Evolutionary conservation across 2,113 vertebrate species (phyloP).

Genomic region (Pimephales promelas): DNA sequence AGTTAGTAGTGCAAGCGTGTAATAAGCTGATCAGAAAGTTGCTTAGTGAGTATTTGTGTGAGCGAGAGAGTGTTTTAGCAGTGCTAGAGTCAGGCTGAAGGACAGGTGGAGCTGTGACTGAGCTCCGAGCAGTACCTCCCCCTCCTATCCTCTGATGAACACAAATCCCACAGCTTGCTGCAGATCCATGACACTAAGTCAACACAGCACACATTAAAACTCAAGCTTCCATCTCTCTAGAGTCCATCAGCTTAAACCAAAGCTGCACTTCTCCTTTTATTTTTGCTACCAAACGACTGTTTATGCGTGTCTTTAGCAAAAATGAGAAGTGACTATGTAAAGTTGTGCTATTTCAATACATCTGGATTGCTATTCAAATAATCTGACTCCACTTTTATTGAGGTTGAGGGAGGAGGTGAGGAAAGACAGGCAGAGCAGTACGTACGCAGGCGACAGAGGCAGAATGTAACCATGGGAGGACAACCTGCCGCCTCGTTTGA

Average conservation of each 20-base stretch:
- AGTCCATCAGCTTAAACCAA: background rate
- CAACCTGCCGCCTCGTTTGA: constrained; percentile 95
- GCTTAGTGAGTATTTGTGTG: background rate
- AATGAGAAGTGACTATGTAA: constrained; percentile 18
- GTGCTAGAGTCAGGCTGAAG: constrained; percentile 40
- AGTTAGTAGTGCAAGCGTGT: constrained; percentile 7
- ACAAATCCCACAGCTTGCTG: background rate
- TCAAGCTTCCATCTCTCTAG: background rate
- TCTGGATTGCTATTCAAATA: background rate
- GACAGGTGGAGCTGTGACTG: constrained; percentile 44
- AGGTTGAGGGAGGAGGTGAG: constrained; percentile 64
- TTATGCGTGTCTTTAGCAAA: background rate
- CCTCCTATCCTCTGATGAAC: constrained; percentile 26
- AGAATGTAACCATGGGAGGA: constrained; percentile 74
- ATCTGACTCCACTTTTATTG: background rate
- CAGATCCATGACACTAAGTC: background rate
- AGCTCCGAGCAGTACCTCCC: constrained; percentile 49
- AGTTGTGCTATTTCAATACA: background rate
- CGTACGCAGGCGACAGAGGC: constrained; percentile 77
- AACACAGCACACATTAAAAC: background rate
- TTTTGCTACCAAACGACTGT: background rate
- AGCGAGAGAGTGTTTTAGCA: constrained; percentile 24
- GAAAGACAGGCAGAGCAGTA: constrained; percentile 70
- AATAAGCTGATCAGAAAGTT: constrained; percentile 33
- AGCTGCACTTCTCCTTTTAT: background rate